phyloP scores from a whole-genome alignment of 2,888 invertebrate genomes.

The Lepidochitona cinerea region DNA sequence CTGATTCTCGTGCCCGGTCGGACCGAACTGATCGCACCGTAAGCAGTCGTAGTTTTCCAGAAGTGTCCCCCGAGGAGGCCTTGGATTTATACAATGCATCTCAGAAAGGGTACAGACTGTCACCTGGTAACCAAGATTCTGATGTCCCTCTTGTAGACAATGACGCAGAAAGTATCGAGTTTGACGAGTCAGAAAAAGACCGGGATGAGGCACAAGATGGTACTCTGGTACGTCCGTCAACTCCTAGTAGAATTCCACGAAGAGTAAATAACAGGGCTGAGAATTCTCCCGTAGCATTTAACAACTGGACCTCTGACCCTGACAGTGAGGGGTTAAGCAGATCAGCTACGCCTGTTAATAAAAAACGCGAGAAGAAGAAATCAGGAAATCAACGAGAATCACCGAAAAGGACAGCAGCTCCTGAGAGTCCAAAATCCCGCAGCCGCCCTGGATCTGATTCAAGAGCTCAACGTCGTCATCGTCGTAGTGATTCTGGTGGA shows the following conservation, averaged over 20 bases:
- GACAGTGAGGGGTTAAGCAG: background rate
- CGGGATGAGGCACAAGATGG: background rate
- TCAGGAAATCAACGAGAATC: background rate
- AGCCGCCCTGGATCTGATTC: background rate
- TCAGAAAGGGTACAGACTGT: slow-evolving; percentile 12
- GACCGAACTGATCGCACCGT: slow-evolving; percentile 40
- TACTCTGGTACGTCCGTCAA: background rate
- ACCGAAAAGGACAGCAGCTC: background rate
- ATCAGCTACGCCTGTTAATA: background rate
- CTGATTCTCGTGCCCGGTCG: slow-evolving; percentile 47
- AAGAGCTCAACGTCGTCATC: background rate
- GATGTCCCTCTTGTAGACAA: slow-evolving; percentile 18
- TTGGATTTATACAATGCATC: slow-evolving; percentile 32
- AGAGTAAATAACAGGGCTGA: background rate
- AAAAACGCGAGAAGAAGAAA: background rate
- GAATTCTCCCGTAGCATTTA: background rate
- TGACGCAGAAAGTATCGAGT: slow-evolving; percentile 42
- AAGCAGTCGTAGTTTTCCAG: slow-evolving; percentile 55
- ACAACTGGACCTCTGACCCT: background rate
- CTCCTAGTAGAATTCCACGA: background rate
- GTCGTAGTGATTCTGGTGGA: slow-evolving; percentile 26
- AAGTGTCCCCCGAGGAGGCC: slow-evolving; percentile 54
- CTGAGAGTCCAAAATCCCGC: background rate
- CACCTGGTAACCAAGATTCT: background rate
- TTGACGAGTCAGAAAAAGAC: slow-evolving; percentile 36